Evolutionary conservation across 2,113 vertebrate genomes (phyloP).

Genomic region (Corythornis cristatus): DNA sequence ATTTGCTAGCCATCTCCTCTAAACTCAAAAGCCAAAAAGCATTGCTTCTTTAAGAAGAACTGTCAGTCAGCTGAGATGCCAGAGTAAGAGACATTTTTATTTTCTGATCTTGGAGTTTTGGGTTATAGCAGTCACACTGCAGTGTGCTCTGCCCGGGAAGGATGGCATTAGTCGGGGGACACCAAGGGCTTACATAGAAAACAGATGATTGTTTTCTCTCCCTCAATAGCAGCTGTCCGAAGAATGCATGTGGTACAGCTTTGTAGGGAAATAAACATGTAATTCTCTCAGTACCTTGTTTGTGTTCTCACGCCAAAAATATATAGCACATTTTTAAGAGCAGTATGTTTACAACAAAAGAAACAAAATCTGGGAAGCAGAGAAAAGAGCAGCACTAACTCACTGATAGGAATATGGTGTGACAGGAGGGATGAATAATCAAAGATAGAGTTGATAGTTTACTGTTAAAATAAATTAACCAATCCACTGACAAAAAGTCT

Average conservation of each 20-base stretch:
- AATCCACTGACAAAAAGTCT: slow-evolving; percentile 55
- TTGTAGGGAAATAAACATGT: background rate
- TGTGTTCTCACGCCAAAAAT: background rate
- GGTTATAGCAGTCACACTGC: background rate
- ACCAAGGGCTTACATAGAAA: background rate
- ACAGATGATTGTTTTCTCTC: background rate
- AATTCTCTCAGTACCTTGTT: background rate
- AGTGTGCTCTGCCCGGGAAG: background rate
- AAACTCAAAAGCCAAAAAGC: background rate
- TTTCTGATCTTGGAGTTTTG: background rate
- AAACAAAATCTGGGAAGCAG: slow-evolving; percentile 36
- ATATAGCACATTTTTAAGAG: background rate
- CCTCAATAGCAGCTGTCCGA: background rate
- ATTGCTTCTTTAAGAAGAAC: background rate
- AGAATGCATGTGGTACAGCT: background rate
- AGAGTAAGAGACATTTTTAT: background rate
- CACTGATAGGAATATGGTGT: slow-evolving; percentile 41
- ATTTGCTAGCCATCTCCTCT: background rate
- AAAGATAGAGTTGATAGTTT: slow-evolving; percentile 60
- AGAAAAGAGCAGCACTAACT: slow-evolving; percentile 61
- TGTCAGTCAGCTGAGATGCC: background rate
- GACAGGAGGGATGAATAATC: slow-evolving; percentile 64
- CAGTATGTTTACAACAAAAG: slow-evolving; percentile 18
- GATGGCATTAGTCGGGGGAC: background rate
- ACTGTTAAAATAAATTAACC: slow-evolving; percentile 65